phyloP scores from a whole-genome alignment of 2,797 vertebrate species.

The Siniperca scherzeri region DNA sequence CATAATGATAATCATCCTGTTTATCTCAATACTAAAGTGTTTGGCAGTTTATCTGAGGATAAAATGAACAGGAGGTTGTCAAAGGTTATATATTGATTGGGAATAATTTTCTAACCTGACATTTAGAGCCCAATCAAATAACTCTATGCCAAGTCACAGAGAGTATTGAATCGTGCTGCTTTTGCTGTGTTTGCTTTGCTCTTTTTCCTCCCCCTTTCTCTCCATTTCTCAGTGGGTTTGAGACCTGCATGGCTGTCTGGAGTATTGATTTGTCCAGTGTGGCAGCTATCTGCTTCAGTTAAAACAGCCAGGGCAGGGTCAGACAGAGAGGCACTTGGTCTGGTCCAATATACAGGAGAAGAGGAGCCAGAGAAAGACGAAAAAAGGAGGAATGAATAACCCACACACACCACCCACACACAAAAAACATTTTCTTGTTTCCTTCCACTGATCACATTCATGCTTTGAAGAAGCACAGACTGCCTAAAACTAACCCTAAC shows the following conservation, averaged over 20 bases:
- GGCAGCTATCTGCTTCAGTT: conserved; percentile 15
- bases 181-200: conserved; percentile 7
- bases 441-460: neutral
- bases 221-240: neutral
- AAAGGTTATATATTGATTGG: conserved; percentile 18
- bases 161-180: neutral
- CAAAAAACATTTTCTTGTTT: too few relatives aligned
- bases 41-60: neutral
- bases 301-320: neutral
- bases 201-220: neutral
- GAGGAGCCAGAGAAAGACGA: too few relatives aligned
- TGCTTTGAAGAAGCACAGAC: neutral
- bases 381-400: neutral
- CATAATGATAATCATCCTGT: neutral
- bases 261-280: conserved; percentile 13
- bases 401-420: too few relatives aligned
- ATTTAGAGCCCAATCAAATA: conserved; percentile 17
- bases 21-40: neutral
- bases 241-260: neutral
- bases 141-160: neutral
- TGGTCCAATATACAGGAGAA: neutral
- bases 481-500: too few relatives aligned
- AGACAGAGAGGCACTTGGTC: neutral
- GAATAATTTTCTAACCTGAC: conserved; percentile 13
- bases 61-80: neutral